Base-by-base conservation (phyloP, 2,113 vertebrate species). In the Andinoacara biseriatus region DNA sequence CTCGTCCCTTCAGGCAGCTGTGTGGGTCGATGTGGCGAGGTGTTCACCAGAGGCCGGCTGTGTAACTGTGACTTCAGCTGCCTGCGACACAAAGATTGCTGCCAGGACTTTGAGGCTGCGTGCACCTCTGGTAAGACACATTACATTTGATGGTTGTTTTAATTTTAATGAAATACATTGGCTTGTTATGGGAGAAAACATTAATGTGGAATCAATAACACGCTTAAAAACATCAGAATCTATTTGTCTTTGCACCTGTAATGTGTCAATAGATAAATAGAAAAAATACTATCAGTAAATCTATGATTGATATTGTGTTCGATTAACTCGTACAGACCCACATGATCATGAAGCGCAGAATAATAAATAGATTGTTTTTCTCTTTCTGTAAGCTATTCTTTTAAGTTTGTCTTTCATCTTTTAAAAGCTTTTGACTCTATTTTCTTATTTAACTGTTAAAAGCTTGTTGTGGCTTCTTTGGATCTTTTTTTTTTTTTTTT, bases 51-150 rank as follows among this genome's bases (percentile, higher is more conserved):
- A 94, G 94, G 95, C 60, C 93, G 94, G 88, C 87, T 10, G 85
- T 99, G 98, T 94, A 95, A 95, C 79, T 99, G 98, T 94, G 98
- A 99, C 91, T 92, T 91, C 92, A 94, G 69, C 92, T 99, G 98
- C 90, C 95, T 95, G 80, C 91, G 88, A 88, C 96, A 96, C 91
- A 93, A 94, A 81, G 97, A 98, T 87, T 99, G 98, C 96, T 99
- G 98, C 86, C 94, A 93, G 9, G 98, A 99, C 92, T 99, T 96
- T 90, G 95, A 94, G 90, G 93, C 89, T 74, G 77, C 94, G 83
- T 99, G 98, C 94, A 96, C 94, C 26, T 13, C 76, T 56, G 96
- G 98, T 99, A 88, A 81, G 88, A 92, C 31, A 0, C 13, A 5
- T 18, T 5, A 33, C 10, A 7, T 17, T 7, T 7, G 6, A 31